Evolutionary conservation across 2,888 invertebrate species (phyloP).

Genomic region (Bugulina stolonifera): DNA sequence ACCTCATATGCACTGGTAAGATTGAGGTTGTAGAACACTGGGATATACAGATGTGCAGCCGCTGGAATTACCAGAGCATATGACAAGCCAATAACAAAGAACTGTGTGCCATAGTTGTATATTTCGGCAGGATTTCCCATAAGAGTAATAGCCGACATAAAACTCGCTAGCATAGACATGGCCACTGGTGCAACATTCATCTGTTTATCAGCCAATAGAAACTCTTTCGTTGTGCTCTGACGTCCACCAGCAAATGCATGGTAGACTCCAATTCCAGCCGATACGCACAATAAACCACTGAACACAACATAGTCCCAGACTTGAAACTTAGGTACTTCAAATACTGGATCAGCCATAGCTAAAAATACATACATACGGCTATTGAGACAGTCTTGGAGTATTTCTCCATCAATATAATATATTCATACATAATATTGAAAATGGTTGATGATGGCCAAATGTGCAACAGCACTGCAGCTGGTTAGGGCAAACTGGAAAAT

Average conservation of each 20-base stretch:
- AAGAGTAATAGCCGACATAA: constrained; percentile 52
- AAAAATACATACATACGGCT: too few species aligned
- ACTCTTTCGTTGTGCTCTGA: constrained; percentile 39
- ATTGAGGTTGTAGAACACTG: constrained; percentile 39
- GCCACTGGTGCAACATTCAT: constrained; percentile 48
- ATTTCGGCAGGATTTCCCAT: constrained; percentile 49
- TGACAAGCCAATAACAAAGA: constrained; percentile 40
- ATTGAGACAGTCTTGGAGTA: too few species aligned
- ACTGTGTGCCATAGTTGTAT: constrained; percentile 49
- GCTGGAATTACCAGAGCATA: constrained; percentile 46
- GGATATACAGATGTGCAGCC: constrained; percentile 41
- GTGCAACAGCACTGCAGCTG: too few species aligned
- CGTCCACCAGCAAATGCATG: constrained; percentile 42
- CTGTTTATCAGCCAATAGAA: constrained; percentile 45
- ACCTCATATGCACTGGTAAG: constrained; percentile 45
- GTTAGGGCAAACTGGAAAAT: too few species aligned
- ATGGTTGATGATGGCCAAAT: too few species aligned
- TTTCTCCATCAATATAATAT: too few species aligned
- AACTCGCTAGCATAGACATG: constrained; percentile 49
- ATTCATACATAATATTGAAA: too few species aligned
- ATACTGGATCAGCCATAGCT: neutral
- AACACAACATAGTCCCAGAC: constrained; percentile 44
- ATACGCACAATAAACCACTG: constrained; percentile 37
- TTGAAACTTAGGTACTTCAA: constrained; percentile 32
- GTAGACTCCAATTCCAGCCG: constrained; percentile 44